A percentile compares a stretch with the other conserved stretches of the same genome.
These are phyloP conservation scores for Drosophila lacertosa DNA, from an alignment of 1,140 invertebrate species.

Conservation along the genomic window DNA sequence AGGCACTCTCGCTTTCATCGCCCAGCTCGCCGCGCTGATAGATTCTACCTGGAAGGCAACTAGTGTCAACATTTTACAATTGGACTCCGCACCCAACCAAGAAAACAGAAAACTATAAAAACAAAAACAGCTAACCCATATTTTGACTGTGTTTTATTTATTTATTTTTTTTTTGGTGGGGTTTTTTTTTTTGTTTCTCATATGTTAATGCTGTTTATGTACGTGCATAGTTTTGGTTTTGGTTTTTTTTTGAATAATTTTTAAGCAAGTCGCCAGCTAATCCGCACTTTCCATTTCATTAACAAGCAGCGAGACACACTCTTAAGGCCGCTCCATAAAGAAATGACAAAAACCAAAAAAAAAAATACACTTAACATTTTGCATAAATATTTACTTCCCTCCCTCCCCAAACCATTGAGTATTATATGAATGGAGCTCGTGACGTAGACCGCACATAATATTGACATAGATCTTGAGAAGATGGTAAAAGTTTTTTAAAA, in stretches of 20 bases:
- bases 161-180: conserved; percentile 2
- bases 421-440: background rate
- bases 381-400: background rate
- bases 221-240: conserved; percentile 30
- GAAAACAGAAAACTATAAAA: background rate
- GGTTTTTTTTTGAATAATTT: conserved; percentile 13
- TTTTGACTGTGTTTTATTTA: conserved; percentile 10
- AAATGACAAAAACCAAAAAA: conserved; percentile 10
- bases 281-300: conserved; percentile 53
- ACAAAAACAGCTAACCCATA: conserved; percentile 32
- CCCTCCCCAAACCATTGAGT: background rate
- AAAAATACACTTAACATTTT: background rate
- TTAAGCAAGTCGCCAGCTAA: conserved; percentile 22
- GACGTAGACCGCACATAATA: background rate
- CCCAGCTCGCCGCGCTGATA: conserved; percentile 5
- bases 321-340: conserved; percentile 1
- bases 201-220: conserved; percentile 45
- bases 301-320: conserved; percentile 14
- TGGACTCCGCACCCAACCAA: background rate
- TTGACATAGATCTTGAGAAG: background rate
- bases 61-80: conserved; percentile 4
- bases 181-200: conserved; percentile 12
- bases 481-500: too few species aligned
- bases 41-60: conserved; percentile 62
- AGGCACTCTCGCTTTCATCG: conserved; percentile 70